phyloP scores from a whole-genome alignment of 2,888 invertebrate genomes.

The Phortica magna region DNA sequence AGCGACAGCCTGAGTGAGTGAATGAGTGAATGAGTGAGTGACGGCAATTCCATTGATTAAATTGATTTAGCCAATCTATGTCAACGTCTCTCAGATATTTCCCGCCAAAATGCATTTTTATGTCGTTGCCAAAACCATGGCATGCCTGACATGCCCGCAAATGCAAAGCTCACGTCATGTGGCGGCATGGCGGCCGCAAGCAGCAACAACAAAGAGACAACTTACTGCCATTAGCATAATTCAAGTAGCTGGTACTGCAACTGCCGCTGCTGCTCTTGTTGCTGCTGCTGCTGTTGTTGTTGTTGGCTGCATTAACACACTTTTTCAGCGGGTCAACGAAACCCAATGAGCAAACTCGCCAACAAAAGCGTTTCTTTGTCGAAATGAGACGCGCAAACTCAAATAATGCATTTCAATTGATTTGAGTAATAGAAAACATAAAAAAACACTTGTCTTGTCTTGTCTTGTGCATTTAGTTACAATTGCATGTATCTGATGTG shows the following conservation, averaged over 20 bases:
- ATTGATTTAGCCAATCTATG: not conserved
- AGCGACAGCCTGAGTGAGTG: not conserved
- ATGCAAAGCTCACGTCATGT: not conserved
- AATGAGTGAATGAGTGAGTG: conserved; percentile 26
- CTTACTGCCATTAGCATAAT: not conserved
- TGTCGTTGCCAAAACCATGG: conserved; percentile 36
- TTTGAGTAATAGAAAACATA: conserved; percentile 41
- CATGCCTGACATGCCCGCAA: conserved; percentile 39
- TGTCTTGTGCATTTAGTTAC: not conserved
- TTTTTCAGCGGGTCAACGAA: conserved; percentile 54
- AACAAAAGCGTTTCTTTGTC: conserved; percentile 35
- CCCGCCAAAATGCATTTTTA: conserved; percentile 57
- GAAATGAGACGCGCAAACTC: conserved; percentile 10
- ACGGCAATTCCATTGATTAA: conserved; percentile 1
- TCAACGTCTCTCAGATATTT: conserved; percentile 34
- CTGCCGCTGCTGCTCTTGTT: too few relatives aligned
- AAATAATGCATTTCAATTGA: conserved; percentile 58
- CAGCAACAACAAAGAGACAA: not conserved
- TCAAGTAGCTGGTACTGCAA: conserved; percentile 40
- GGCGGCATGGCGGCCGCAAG: conserved; percentile 32
- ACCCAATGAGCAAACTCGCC: conserved; percentile 30
- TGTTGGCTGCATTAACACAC: conserved; percentile 67
- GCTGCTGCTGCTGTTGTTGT: conserved; percentile 24
- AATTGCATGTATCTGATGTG: not conserved
- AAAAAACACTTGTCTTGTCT: not conserved